These are phyloP conservation scores for Sternarchorhynchus goeldii DNA, from an alignment of 2,797 vertebrate genomes.

Conservation along the genomic window DNA sequence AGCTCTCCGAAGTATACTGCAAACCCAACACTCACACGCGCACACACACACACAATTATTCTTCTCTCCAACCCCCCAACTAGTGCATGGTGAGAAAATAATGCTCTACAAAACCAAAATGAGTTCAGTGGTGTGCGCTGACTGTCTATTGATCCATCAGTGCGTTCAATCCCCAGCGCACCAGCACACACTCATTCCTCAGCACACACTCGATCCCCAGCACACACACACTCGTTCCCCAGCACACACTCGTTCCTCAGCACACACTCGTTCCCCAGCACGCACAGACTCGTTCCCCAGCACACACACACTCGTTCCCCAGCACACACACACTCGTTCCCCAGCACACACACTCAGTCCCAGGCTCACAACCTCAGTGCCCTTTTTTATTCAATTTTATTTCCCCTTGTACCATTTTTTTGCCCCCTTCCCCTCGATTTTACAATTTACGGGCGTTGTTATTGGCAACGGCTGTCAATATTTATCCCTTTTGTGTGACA, in stretches of 20 bases:
- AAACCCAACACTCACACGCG: constrained; percentile 49
- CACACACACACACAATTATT: constrained; percentile 41
- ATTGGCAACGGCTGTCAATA: constrained; percentile 60
- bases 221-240: too few species aligned
- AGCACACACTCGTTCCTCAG: too few species aligned
- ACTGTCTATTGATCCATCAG: constrained; percentile 63
- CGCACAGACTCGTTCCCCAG: too few species aligned
- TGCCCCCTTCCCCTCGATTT: constrained; percentile 45
- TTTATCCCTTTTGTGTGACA: constrained; percentile 62
- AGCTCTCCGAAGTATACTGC: constrained; percentile 79
- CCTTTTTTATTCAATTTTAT: constrained; percentile 71
- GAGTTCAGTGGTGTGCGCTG: constrained; percentile 54
- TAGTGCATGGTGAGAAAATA: constrained; percentile 65
- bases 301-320: too few species aligned
- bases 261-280: too few species aligned
- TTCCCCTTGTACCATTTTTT: constrained; percentile 49
- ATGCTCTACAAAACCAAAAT: constrained; percentile 69
- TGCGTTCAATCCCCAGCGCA: constrained; percentile 64
- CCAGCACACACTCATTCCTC: constrained; percentile 20
- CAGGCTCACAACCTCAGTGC: constrained; percentile 48
- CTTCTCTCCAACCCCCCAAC: constrained; percentile 40
- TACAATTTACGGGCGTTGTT: constrained; percentile 68
- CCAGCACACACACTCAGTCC: constrained; percentile 36
- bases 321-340: too few species aligned
- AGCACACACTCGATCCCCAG: neutral